These are phyloP conservation scores for Ochropleura leucogaster DNA, from an alignment of 2,888 invertebrate species.

Conservation along the genomic window DNA sequence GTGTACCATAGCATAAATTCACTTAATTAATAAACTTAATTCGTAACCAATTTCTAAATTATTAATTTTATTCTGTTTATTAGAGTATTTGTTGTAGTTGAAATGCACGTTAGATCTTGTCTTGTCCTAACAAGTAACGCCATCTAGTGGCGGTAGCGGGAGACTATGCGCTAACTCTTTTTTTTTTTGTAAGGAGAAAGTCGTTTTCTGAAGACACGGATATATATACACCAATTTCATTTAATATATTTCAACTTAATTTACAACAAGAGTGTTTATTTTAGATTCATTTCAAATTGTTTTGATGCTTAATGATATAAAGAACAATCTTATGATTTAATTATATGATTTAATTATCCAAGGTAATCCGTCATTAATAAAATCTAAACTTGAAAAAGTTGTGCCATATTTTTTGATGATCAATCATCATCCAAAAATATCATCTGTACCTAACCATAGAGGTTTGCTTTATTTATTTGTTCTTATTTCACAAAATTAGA, in stretches of 20 bases:
- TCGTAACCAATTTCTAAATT: constrained; percentile 3
- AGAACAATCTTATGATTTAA: background rate
- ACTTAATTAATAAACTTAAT: constrained; percentile 3
- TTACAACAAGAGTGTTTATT: background rate
- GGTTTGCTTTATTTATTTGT: background rate
- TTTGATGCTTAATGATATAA: background rate
- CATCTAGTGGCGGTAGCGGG: constrained; percentile 39
- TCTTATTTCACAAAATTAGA: constrained; percentile 1
- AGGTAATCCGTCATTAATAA: background rate
- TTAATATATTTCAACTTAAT: background rate
- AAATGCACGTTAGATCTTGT: background rate
- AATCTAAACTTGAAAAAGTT: too few relatives aligned
- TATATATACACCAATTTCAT: background rate
- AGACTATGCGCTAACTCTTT: background rate
- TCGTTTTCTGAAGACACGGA: too few relatives aligned
- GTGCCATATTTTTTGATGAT: too few relatives aligned
- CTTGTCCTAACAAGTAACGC: constrained; percentile 26
- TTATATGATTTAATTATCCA: background rate
- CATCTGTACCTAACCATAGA: background rate
- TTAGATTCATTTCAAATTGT: background rate
- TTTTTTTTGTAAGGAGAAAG: background rate
- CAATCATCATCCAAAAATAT: background rate
- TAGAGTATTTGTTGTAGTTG: background rate
- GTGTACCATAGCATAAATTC: background rate
- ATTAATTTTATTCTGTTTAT: constrained; percentile 8